Conservation (phyloP, 2,888 invertebrate species). For the Salpingus planirostris region DNA sequence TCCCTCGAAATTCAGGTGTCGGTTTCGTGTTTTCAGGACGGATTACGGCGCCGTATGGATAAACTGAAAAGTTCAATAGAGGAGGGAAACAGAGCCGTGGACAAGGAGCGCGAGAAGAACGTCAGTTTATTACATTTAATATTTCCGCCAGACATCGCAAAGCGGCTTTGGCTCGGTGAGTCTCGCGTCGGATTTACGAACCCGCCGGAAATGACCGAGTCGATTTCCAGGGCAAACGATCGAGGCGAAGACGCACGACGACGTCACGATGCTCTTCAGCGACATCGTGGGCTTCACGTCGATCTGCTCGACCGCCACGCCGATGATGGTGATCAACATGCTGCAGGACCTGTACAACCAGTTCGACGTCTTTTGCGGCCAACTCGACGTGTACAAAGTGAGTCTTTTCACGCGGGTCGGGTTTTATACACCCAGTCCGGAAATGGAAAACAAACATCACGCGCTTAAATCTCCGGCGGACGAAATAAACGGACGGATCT, state of each 20-base stretch:
- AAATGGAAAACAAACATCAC: slow-evolving; percentile 7
- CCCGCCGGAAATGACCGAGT: background rate
- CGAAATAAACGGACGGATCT: too few species aligned
- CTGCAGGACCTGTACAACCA: slow-evolving; percentile 86
- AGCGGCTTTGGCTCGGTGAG: slow-evolving; percentile 85
- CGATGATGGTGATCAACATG: slow-evolving; percentile 95
- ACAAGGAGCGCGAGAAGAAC: slow-evolving; percentile 88
- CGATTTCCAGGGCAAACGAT: slow-evolving; percentile 75
- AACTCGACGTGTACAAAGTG: slow-evolving; percentile 92
- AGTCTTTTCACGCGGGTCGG: too few species aligned
- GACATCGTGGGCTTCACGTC: slow-evolving; percentile 95
- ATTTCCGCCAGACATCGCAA: slow-evolving; percentile 91
- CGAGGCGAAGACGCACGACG: slow-evolving; percentile 85
- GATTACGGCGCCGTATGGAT: slow-evolving; percentile 84
- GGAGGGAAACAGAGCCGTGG: slow-evolving; percentile 86
- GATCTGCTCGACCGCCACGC: slow-evolving; percentile 89
- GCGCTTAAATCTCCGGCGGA: too few species aligned
- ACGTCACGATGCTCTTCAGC: slow-evolving; percentile 93
- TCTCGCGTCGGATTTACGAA: background rate
- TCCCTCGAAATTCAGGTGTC: too few species aligned
- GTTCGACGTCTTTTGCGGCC: slow-evolving; percentile 86
- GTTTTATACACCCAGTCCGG: too few species aligned
- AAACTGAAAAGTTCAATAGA: slow-evolving; percentile 89
- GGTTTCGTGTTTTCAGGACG: slow-evolving; percentile 64
- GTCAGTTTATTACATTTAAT: slow-evolving; percentile 88